Evolutionary conservation across 2,888 invertebrate species (phyloP).

Genomic region (Tetragonula carbonaria): DNA sequence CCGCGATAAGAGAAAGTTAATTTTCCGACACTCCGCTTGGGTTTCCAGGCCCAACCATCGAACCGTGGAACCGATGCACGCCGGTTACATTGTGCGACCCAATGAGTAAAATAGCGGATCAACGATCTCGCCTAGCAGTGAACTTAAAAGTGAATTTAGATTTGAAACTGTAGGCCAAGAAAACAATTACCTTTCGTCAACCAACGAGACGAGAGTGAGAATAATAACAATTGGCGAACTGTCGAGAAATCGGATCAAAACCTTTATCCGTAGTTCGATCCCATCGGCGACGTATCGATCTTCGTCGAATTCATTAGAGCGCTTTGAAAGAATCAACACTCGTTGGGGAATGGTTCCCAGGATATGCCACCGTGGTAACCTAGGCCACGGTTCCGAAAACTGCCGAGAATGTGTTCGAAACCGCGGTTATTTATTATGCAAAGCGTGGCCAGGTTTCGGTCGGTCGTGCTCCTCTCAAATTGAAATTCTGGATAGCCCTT

Average conservation of each 20-base stretch:
- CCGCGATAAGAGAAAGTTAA: conserved; percentile 62
- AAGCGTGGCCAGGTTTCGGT: conserved; percentile 57
- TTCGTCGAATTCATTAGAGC: not conserved
- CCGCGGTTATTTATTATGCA: conserved; percentile 72
- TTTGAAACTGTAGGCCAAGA: too few species aligned
- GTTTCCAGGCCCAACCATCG: not conserved
- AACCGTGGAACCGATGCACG: not conserved
- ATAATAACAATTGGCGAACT: too few species aligned
- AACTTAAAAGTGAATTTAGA: too few species aligned
- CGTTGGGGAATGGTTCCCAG: not conserved
- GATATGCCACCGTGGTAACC: not conserved
- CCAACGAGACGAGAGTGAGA: too few species aligned
- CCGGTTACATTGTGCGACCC: not conserved
- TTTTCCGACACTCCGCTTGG: conserved; percentile 57
- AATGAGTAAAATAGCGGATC: too few species aligned
- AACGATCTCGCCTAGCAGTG: too few species aligned
- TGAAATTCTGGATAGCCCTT: conserved; percentile 77
- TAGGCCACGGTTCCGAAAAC: conserved; percentile 26
- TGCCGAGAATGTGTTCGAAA: conserved; percentile 39
- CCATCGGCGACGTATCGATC: not conserved
- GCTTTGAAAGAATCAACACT: not conserved
- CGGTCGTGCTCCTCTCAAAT: conserved; percentile 68
- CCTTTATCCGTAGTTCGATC: not conserved
- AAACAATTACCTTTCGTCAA: too few species aligned
- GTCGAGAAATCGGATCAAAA: too few species aligned